Conservation (phyloP, 2,113 vertebrate species). For the Channa maculata region DNA sequence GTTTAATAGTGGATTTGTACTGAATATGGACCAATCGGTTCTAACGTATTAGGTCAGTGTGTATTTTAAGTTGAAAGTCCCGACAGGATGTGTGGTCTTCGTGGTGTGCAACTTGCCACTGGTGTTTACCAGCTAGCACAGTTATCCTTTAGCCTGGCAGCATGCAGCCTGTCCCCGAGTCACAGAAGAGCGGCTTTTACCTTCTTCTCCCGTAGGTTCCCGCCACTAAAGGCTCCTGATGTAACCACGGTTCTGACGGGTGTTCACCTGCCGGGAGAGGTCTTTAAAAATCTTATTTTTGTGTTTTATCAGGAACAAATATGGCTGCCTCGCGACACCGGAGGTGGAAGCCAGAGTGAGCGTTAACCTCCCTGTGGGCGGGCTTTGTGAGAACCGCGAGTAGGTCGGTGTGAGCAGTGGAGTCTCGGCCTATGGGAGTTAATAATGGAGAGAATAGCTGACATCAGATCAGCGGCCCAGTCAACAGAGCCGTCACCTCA, state of each 20-base stretch:
- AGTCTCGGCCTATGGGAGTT: accelerated
- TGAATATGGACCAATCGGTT: no score
- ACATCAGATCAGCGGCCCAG: neutral
- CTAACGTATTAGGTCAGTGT: no score
- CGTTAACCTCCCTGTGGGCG: conserved; percentile 61
- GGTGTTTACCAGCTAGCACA: conserved; percentile 3
- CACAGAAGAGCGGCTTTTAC: conserved; percentile 17
- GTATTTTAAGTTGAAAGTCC: conserved; percentile 45
- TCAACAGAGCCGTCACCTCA: no score
- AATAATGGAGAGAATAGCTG: neutral
- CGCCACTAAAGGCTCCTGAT: neutral
- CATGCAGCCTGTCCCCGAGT: conserved; percentile 25
- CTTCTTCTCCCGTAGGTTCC: conserved; percentile 11
- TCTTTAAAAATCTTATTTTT: conserved; percentile 10
- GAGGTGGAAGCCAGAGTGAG: conserved; percentile 67
- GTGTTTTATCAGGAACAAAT: conserved; percentile 57
- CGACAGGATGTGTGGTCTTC: conserved; percentile 24
- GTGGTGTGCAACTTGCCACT: neutral
- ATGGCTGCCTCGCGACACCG: conserved; percentile 77
- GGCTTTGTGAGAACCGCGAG: neutral
- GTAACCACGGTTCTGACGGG: accelerated
- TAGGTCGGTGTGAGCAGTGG: conserved; percentile 5
- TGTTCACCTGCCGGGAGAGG: neutral
- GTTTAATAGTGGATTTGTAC: no score
- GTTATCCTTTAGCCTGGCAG: conserved; percentile 59